Evolutionary conservation across 2,888 invertebrate genomes (phyloP).

Genomic region (Neocrepidodera transversa): DNA sequence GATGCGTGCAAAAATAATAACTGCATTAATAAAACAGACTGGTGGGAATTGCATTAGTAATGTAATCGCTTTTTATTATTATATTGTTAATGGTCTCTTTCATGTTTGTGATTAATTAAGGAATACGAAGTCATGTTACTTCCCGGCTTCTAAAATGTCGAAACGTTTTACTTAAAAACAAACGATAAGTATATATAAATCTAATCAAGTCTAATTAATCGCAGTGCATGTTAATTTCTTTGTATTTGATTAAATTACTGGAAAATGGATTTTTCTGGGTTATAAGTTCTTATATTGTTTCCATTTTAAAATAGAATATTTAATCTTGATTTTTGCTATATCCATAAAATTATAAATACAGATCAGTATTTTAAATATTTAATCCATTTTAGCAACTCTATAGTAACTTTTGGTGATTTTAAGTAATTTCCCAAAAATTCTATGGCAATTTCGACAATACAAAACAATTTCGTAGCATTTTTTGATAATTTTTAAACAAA

Average conservation of each 20-base stretch:
- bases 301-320: too few species aligned
- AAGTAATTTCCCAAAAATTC: too few species aligned
- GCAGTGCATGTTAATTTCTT: not conserved
- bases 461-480: too few species aligned
- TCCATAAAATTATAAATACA: too few species aligned
- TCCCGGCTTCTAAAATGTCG: conserved; percentile 13
- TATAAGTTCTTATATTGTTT: conserved; percentile 1
- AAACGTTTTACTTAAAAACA: conserved; percentile 13
- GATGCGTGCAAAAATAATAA: conserved; percentile 21
- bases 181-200: conserved; percentile 12
- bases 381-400: too few species aligned
- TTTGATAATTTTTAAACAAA: too few species aligned
- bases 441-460: too few species aligned
- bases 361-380: too few species aligned
- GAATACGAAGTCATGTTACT: conserved; percentile 9
- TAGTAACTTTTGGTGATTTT: too few species aligned
- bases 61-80: conserved; percentile 21
- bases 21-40: conserved; percentile 21
- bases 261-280: conserved; percentile 4
- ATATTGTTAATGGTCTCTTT: conserved; percentile 22
- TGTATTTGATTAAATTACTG: conserved; percentile 4
- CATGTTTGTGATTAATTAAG: conserved; percentile 21
- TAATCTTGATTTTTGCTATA: too few species aligned
- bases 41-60: conserved; percentile 23
- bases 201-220: conserved; percentile 8